Evolutionary conservation across 1,140 invertebrate species (phyloP).

Genomic region (Lepidostoma basale): DNA sequence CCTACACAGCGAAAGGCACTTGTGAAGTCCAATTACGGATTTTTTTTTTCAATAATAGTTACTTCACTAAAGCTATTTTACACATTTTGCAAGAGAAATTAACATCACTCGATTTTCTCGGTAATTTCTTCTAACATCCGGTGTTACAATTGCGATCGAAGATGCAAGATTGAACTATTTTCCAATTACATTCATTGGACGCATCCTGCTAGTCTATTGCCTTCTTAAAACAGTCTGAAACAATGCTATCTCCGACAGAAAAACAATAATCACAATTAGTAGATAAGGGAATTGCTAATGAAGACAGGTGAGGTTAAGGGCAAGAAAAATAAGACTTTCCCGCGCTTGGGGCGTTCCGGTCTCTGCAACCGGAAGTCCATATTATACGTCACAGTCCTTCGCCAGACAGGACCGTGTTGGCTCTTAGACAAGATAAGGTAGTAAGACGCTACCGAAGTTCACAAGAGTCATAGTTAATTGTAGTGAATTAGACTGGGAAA

Average conservation of each 20-base stretch:
- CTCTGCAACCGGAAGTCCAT: conserved; percentile 4
- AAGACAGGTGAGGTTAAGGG: not conserved
- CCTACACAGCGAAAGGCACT: too few relatives aligned
- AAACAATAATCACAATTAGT: not conserved
- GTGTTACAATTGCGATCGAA: not conserved
- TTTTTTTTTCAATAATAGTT: too few relatives aligned
- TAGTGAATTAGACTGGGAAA: not conserved
- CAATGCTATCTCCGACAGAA: conserved; percentile 9
- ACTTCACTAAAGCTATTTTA: too few relatives aligned
- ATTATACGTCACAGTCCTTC: not conserved
- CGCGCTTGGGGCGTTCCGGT: conserved; percentile 23
- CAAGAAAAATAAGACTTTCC: conserved; percentile 8
- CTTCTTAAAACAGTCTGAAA: not conserved
- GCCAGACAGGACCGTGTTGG: not conserved
- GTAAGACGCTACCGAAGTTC: not conserved
- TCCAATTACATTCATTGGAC: conserved; percentile 4
- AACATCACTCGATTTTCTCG: too few relatives aligned
- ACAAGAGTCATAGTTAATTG: not conserved
- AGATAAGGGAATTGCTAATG: conserved; percentile 24
- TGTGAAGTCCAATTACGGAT: too few relatives aligned
- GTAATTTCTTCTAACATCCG: too few relatives aligned
- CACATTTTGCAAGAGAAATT: too few relatives aligned
- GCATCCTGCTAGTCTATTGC: not conserved
- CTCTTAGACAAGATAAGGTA: not conserved
- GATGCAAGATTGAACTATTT: not conserved